Evolutionary conservation across 2,888 invertebrate species (phyloP), one percentile per base, ranked within the genome.

Genomic region (Campoplex nolae): DNA sequence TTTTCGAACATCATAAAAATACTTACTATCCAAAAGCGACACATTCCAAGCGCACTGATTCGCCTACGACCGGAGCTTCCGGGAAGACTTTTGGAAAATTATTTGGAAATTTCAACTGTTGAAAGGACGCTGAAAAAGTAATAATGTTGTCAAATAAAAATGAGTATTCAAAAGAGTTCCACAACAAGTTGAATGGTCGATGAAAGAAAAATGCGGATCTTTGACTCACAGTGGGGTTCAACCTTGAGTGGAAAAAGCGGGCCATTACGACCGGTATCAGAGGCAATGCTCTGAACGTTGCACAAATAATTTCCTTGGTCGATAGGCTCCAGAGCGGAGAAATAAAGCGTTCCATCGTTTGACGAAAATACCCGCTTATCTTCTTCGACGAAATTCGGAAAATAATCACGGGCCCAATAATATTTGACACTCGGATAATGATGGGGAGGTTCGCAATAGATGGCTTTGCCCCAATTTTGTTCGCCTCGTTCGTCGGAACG

Each of bases 21-120:
- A 90, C 96, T 96, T 95, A 97, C 96, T 99, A 99, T 94, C 99
- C 99, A 95, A 98, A 99, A 3, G 98, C 98, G 89, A 99, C 96
- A 95, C 99, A 99, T 95, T 99, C 99, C 77, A 99, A 95, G 86
- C 98, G 96, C 23, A 99, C 98, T 94, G 98, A 97, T 92, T 98
- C 97, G 0, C 98, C 99, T 32, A 98, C 98, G 86, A 97, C 95
- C 0, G 99, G 98, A 35, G 98, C 98, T 93, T 98, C 98, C 0
- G 99, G 99, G 92, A 98, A 99, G 0, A 98, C 97, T 95, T 98
- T 99, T 0, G 99, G 99, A 91, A 99, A 99, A 91, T 98, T 98
- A 93, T 98, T 98, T 0, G 99, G 97, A 92, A 99, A 99, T 92
- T 98, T 97, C 62, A 99, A 95, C 88, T 98, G 97, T 92, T 99